Percentiles rank a stretch among this genome's conserved stretches.
phyloP scores from a whole-genome alignment of 2,113 vertebrate species.

The Lagopus leucura region DNA sequence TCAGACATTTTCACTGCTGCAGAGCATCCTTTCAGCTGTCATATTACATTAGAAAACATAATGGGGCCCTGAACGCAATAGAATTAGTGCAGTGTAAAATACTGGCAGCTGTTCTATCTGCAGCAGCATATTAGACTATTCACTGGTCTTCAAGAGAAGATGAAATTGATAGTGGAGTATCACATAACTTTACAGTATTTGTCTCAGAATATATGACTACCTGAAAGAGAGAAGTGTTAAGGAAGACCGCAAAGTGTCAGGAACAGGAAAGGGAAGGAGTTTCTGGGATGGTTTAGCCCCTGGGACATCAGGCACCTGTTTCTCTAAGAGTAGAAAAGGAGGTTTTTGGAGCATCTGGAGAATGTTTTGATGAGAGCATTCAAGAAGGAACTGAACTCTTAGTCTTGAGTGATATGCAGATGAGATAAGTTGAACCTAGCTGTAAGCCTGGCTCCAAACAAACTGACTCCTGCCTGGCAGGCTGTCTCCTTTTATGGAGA shows the following conservation, averaged over 20 bases:
- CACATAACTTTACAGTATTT: background rate
- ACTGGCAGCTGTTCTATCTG: background rate
- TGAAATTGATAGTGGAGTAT: background rate
- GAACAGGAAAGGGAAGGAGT: background rate
- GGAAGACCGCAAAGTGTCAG: background rate
- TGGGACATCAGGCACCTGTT: background rate
- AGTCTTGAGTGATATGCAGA: background rate
- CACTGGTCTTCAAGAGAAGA: background rate
- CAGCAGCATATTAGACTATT: background rate
- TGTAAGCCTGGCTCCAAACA: background rate
- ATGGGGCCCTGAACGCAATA: background rate
- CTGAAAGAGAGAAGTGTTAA: background rate
- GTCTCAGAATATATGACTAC: background rate
- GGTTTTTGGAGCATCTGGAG: background rate
- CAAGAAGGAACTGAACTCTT: background rate
- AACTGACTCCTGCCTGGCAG: accelerated
- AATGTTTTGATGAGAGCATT: background rate
- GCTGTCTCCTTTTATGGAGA: background rate
- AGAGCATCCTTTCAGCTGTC: background rate
- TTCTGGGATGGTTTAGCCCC: background rate
- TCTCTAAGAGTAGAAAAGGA: background rate
- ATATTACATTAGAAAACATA: background rate
- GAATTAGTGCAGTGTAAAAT: background rate
- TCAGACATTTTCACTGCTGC: background rate
- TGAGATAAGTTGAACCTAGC: background rate